Percentiles rank a stretch among this genome's conserved stretches.
These are phyloP conservation scores for Caenorhabditis sulstoni DNA, from an alignment of 2,888 invertebrate species.

Conservation along the genomic window DNA sequence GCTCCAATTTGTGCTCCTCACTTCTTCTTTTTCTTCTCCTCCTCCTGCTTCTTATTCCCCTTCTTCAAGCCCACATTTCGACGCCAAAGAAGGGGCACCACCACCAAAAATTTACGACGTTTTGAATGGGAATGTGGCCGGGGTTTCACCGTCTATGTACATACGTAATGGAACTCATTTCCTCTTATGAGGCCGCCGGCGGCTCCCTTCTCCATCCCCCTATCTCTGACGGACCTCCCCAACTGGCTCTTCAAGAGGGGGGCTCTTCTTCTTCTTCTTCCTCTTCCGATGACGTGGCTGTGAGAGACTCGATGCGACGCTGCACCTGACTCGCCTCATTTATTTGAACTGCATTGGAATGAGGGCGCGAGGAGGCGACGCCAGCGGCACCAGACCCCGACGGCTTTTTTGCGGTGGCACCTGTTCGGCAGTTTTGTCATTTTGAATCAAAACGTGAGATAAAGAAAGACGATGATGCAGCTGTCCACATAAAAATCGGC, in stretches of 20 bases:
- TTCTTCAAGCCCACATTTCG: conserved; percentile 12
- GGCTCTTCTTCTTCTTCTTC: too few relatives aligned
- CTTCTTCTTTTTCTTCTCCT: conserved; percentile 3
- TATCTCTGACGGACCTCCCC: conserved; percentile 15
- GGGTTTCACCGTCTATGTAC: conserved; percentile 47
- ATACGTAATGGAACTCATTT: conserved; percentile 61
- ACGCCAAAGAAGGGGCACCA: conserved; percentile 10
- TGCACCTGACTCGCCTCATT: conserved; percentile 45
- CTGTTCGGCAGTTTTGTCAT: conserved; percentile 59
- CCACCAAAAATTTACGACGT: conserved; percentile 56
- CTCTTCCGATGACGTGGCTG: conserved; percentile 12
- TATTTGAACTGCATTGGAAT: conserved; percentile 38
- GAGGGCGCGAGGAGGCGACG: conserved; percentile 11
- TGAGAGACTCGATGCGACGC: neutral
- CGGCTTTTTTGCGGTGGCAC: conserved; percentile 47
- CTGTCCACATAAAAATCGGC: conserved; percentile 36
- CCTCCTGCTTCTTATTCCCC: conserved; percentile 6
- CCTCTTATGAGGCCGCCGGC: conserved; percentile 52
- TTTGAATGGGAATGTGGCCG: conserved; percentile 50
- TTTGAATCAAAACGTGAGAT: conserved; percentile 55
- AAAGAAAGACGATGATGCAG: conserved; percentile 46
- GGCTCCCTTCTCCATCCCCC: conserved; percentile 24
- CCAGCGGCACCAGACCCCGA: neutral
- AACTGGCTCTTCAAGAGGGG: conserved; percentile 10
- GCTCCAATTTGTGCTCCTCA: conserved; percentile 1